These are phyloP conservation scores for Aptenodytes patagonicus DNA, from an alignment of 2,113 vertebrate species.

Conservation along the genomic window DNA sequence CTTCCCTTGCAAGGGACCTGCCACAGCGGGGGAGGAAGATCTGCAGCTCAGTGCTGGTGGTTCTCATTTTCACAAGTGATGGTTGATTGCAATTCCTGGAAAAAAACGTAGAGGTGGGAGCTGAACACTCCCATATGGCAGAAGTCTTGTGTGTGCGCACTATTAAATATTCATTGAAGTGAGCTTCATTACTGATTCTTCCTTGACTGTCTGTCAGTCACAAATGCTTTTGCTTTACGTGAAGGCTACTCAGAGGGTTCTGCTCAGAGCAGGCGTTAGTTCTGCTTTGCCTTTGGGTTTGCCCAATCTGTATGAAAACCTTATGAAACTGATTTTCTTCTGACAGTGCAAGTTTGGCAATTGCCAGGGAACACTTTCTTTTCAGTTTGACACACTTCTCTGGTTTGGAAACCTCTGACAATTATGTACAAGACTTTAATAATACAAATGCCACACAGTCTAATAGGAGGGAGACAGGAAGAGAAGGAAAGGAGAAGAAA, in stretches of 20 bases:
- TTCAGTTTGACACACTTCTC: background rate
- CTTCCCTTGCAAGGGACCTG: background rate
- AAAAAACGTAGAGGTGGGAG: background rate
- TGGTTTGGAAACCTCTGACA: background rate
- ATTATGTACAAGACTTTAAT: background rate
- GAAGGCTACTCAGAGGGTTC: background rate
- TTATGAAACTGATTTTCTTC: background rate
- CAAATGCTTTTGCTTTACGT: background rate
- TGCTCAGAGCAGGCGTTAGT: background rate
- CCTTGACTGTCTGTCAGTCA: background rate
- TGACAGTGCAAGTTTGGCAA: background rate
- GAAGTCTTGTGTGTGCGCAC: background rate
- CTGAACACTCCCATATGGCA: background rate
- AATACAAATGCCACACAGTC: background rate
- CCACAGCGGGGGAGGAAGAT: background rate
- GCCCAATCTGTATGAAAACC: background rate
- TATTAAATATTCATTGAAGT: background rate
- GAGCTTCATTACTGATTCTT: background rate
- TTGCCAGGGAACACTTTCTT: background rate
- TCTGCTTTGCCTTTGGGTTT: background rate
- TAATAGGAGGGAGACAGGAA: background rate
- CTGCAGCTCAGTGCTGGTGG: background rate
- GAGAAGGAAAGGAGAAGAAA: background rate
- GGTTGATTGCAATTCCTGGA: background rate
- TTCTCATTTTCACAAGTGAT: background rate